Base-by-base conservation (phyloP, 2,113 vertebrate species). In the Erythrocercus mccallii region DNA sequence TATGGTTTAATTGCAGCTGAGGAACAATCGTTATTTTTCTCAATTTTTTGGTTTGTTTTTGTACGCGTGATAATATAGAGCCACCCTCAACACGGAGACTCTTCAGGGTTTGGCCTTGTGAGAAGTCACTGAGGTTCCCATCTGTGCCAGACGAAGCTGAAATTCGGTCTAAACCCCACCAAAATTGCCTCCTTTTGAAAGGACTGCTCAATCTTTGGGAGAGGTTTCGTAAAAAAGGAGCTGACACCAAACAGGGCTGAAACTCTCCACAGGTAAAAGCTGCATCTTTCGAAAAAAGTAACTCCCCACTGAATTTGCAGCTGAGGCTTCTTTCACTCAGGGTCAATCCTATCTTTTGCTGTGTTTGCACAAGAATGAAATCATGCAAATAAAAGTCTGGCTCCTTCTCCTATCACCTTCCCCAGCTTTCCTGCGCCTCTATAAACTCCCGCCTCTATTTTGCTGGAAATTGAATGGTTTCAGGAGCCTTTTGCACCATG, bases 341-440 rank as follows among this genome's bases (percentile, higher is more conserved):
- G 60, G 45, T 94, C 93, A 95, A 93, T 90, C 92, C 57, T 66
- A 12, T 71, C 64, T 95, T 94, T 92, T 92, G 90, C 88, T 95
- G 65, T 74, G 53, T 71, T 91, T 95, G 81, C 81, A 83, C 60
- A 86, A 82, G 83, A 50, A 92, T 90, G 40, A 85, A 94, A 82
- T 85, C 40, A 95, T 95, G 92, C 79, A 92, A 96, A 96, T 94
- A 90, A 69, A 83, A 90, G 13, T 11, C 82, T 58, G 77, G 23
- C 69, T 94, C 33, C 37, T 81, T 90, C 79, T 87, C 64, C 86
- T 94, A 93, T 94, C 90, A 37, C 38, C 78, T 72, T 76, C 73
- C 53, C 66, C 94, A 95, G 88, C 81, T 94, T 94, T 91, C 53
- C 74, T 35, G 1, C 4, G 35, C 81, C 47, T 95, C 82, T 65